A percentile compares a stretch with the other conserved stretches of the same genome.
Conservation (phyloP, 1,140 invertebrate species). For the Caenorhabditis inopinata region DNA sequence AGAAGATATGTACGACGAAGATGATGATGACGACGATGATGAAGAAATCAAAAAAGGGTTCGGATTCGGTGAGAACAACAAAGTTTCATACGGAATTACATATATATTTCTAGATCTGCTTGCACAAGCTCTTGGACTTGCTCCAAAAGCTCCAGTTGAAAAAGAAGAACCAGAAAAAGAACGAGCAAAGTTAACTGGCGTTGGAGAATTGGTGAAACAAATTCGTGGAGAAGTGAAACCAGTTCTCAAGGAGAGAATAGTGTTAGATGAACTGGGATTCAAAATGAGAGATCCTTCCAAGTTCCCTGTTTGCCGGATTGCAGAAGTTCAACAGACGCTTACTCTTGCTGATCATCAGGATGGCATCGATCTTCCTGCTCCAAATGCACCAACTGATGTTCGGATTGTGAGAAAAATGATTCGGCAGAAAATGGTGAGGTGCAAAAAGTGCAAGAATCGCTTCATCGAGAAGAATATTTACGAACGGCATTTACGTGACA, state of each 20-base stretch:
- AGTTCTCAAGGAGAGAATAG: not conserved
- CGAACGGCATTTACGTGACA: constrained; percentile 64
- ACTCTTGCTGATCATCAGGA: no score
- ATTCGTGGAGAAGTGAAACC: not conserved
- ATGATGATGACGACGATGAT: no score
- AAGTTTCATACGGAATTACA: no score
- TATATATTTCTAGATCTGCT: no score
- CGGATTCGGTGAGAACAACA: no score
- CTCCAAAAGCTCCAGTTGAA: not conserved
- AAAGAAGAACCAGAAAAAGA: not conserved
- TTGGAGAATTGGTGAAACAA: not conserved
- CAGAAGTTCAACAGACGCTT: not conserved
- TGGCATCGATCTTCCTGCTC: not conserved
- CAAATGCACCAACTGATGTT: not conserved
- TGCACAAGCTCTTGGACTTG: not conserved
- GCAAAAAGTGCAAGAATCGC: constrained; percentile 58
- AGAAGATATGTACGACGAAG: no score
- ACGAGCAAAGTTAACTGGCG: no score
- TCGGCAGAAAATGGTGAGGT: not conserved
- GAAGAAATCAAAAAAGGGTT: no score
- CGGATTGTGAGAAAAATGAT: not conserved
- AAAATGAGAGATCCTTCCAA: not conserved
- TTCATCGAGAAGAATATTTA: constrained; percentile 63
- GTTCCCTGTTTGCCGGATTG: not conserved
- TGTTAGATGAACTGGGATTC: not conserved